Percentiles rank a stretch among this genome's conserved stretches.
phyloP scores from a whole-genome alignment of 2,888 invertebrate species.

The Trichopoda pennipes region DNA sequence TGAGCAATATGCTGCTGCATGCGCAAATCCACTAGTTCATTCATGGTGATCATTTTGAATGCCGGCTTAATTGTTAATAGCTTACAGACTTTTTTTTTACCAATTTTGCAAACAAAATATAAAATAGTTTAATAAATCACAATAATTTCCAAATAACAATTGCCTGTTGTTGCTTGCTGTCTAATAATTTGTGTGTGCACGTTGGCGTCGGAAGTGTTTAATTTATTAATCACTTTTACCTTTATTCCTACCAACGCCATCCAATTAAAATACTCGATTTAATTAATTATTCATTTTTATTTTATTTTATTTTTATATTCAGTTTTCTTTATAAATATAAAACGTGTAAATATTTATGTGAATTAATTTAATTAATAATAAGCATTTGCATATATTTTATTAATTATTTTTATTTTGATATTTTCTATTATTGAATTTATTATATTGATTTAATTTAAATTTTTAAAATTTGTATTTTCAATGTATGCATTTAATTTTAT shows the following conservation, averaged over 20 bases:
- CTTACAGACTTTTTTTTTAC: background rate
- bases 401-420: conserved; percentile 7
- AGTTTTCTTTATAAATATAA: too few relatives aligned
- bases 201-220: conserved; percentile 65
- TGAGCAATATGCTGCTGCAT: conserved; percentile 81
- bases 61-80: background rate
- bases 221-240: conserved; percentile 57
- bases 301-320: too few relatives aligned
- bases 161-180: conserved; percentile 8
- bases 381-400: conserved; percentile 52
- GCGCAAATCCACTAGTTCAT: conserved; percentile 80
- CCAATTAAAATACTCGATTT: too few relatives aligned
- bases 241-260: too few relatives aligned
- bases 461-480: background rate
- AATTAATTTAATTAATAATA: conserved; percentile 6
- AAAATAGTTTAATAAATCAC: background rate
- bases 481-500: conserved; percentile 9
- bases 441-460: too few relatives aligned
- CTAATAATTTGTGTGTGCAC: conserved; percentile 6
- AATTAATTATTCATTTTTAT: too few relatives aligned
- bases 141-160: background rate
- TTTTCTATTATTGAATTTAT: too few relatives aligned
- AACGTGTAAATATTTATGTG: conserved; percentile 31
- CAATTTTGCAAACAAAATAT: background rate
- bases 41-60: conserved; percentile 79